These are phyloP conservation scores for Drosophila multiciliata DNA, from an alignment of 2,888 invertebrate species.

Conservation along the genomic window DNA sequence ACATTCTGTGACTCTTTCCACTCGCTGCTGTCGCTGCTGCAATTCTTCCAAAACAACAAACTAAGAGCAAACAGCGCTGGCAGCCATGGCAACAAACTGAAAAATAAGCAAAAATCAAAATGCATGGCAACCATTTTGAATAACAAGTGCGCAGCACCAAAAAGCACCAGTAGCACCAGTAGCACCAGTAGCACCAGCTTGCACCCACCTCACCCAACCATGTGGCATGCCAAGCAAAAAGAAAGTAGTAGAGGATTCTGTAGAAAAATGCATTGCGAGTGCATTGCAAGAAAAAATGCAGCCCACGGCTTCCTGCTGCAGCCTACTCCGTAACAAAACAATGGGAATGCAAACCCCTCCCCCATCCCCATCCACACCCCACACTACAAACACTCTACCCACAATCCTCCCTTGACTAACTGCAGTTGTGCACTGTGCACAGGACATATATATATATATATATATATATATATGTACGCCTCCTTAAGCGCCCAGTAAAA, in stretches of 20 bases:
- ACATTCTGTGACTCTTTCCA: slow-evolving; percentile 12
- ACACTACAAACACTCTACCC: not conserved
- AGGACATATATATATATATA: slow-evolving; percentile 20
- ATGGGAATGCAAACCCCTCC: slow-evolving; percentile 13
- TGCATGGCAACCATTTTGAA: slow-evolving; percentile 79
- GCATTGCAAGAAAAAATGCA: slow-evolving; percentile 64
- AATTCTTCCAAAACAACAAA: slow-evolving; percentile 65
- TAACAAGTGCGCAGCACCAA: slow-evolving; percentile 70
- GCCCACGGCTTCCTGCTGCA: slow-evolving; percentile 61
- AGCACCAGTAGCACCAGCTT: not conserved
- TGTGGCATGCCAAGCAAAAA: slow-evolving; percentile 35
- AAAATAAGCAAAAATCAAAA: slow-evolving; percentile 77
- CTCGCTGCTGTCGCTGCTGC: slow-evolving; percentile 36
- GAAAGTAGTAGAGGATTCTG: slow-evolving; percentile 38
- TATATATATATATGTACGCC: slow-evolving; percentile 24
- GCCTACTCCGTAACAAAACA: slow-evolving; percentile 56
- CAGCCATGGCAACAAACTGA: slow-evolving; percentile 76
- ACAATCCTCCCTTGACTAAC: slow-evolving; percentile 37
- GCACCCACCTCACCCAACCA: not conserved
- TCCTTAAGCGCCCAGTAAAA: slow-evolving; percentile 52
- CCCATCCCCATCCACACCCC: too few species aligned
- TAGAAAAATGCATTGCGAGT: slow-evolving; percentile 64
- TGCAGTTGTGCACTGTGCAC: slow-evolving; percentile 54
- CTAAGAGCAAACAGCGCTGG: slow-evolving; percentile 70
- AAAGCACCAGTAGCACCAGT: slow-evolving; percentile 12